Evolutionary conservation across 2,888 invertebrate genomes (phyloP).

Genomic region (Aquatica leii): DNA sequence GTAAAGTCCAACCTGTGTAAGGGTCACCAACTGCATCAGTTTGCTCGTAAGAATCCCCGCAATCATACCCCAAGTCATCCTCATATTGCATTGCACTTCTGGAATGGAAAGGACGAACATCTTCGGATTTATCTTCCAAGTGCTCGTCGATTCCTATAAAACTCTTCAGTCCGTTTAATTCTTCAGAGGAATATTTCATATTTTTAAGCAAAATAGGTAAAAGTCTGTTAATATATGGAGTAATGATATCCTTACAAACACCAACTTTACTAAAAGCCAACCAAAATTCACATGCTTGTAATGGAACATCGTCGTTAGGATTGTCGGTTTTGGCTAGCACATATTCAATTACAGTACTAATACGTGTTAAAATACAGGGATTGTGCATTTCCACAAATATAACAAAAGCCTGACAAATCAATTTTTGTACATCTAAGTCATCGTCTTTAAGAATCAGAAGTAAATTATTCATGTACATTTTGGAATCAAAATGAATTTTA

Average conservation of each 20-base stretch:
- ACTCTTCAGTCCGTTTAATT: slow-evolving; percentile 90
- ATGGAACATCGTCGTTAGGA: slow-evolving; percentile 88
- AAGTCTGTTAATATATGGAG: slow-evolving; percentile 82
- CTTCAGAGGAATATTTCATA: slow-evolving; percentile 98
- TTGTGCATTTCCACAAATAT: slow-evolving; percentile 94
- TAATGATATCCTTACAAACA: slow-evolving; percentile 90
- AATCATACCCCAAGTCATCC: slow-evolving; percentile 55
- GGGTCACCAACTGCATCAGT: slow-evolving; percentile 62
- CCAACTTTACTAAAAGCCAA: slow-evolving; percentile 92
- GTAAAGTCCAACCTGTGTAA: slow-evolving; percentile 83
- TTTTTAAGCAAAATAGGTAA: slow-evolving; percentile 93
- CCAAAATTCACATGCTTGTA: slow-evolving; percentile 99
- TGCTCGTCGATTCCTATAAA: slow-evolving; percentile 96
- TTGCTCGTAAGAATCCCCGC: slow-evolving; percentile 81
- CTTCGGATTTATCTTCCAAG: slow-evolving; percentile 94
- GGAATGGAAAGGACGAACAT: slow-evolving; percentile 97
- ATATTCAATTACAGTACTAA: slow-evolving; percentile 97
- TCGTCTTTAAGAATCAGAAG: slow-evolving; percentile 94
- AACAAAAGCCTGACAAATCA: slow-evolving; percentile 96
- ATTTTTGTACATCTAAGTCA: slow-evolving; percentile 94
- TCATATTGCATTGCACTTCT: slow-evolving; percentile 63
- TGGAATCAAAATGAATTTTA: slow-evolving; percentile 54
- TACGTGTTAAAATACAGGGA: slow-evolving; percentile 93
- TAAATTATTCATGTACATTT: slow-evolving; percentile 75
- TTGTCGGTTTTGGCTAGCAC: slow-evolving; percentile 95